phyloP scores from a whole-genome alignment of 2,888 invertebrate genomes.

The Ashinkailepas kermadecensis region DNA sequence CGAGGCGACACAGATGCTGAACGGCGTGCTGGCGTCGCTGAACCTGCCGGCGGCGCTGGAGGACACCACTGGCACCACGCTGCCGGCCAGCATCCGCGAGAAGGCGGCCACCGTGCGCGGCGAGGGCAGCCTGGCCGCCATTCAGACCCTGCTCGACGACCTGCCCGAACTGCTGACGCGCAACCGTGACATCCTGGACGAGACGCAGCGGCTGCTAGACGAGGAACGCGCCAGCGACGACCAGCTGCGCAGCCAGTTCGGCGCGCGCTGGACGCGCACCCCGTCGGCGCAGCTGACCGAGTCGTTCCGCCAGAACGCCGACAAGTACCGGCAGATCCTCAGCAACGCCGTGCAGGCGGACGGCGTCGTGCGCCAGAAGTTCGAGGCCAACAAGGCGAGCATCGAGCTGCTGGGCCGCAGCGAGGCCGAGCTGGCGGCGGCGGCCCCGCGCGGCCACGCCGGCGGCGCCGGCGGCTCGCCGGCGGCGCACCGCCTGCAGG shows the following conservation, averaged over 20 bases:
- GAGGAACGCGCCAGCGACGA: constrained; percentile 89
- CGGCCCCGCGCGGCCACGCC: constrained; percentile 44
- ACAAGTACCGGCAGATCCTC: constrained; percentile 81
- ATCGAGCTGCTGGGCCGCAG: constrained; percentile 73
- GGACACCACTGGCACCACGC: constrained; percentile 59
- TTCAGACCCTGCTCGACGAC: constrained; percentile 69
- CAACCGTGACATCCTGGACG: constrained; percentile 90
- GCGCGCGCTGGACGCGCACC: constrained; percentile 87
- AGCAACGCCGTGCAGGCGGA: constrained; percentile 64
- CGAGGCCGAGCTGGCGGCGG: constrained; percentile 58
- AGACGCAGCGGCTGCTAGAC: constrained; percentile 73
- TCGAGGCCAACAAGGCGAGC: constrained; percentile 63
- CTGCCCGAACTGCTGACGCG: constrained; percentile 82
- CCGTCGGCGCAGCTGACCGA: constrained; percentile 80
- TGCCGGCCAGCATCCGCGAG: constrained; percentile 81
- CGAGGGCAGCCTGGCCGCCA: constrained; percentile 39
- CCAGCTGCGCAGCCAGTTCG: constrained; percentile 69
- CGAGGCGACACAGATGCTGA: constrained; percentile 84
- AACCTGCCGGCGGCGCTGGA: constrained; percentile 97
- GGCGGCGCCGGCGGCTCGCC: constrained; percentile 37
- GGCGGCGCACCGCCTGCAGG: constrained; percentile 58
- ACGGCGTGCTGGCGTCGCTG: constrained; percentile 80
- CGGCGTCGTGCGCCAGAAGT: constrained; percentile 59
- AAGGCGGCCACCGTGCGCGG: constrained; percentile 70
- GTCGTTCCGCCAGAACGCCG: constrained; percentile 77